A percentile compares a stretch with the other conserved stretches of the same genome.
phyloP scores from a whole-genome alignment of 2,113 vertebrate genomes.

The Brachyistius frenatus region DNA sequence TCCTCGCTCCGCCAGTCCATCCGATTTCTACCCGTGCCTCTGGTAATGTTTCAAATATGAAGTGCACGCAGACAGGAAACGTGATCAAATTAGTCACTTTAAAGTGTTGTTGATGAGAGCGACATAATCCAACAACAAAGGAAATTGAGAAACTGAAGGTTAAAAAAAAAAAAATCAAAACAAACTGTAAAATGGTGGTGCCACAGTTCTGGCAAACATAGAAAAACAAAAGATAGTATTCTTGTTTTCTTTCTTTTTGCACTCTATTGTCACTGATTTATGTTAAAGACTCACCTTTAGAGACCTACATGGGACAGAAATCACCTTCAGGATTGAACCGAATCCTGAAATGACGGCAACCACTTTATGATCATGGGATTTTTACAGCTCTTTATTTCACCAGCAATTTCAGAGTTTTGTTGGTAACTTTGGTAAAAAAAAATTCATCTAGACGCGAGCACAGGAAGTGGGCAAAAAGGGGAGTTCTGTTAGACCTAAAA shows the following conservation, averaged over 20 bases:
- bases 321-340: background rate
- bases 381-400: background rate
- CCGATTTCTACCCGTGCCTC: background rate
- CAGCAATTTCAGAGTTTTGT: background rate
- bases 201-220: too few relatives aligned
- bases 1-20: background rate
- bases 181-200: too few relatives aligned
- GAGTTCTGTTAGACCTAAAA: conserved; percentile 65
- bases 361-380: background rate
- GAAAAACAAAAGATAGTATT: too few relatives aligned
- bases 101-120: too few relatives aligned
- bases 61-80: conserved; percentile 7
- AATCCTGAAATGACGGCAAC: background rate
- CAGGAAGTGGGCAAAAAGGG: conserved; percentile 76
- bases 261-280: background rate
- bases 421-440: background rate
- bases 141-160: background rate
- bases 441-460: conserved; percentile 28
- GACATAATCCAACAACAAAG: background rate
- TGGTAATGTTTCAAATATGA: too few relatives aligned
- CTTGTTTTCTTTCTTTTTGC: background rate
- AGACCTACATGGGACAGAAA: background rate
- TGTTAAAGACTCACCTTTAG: background rate
- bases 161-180: background rate
- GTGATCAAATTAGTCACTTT: background rate